Evolutionary conservation across 1,140 invertebrate genomes (phyloP).

Genomic region (Drosophila eugracilis): DNA sequence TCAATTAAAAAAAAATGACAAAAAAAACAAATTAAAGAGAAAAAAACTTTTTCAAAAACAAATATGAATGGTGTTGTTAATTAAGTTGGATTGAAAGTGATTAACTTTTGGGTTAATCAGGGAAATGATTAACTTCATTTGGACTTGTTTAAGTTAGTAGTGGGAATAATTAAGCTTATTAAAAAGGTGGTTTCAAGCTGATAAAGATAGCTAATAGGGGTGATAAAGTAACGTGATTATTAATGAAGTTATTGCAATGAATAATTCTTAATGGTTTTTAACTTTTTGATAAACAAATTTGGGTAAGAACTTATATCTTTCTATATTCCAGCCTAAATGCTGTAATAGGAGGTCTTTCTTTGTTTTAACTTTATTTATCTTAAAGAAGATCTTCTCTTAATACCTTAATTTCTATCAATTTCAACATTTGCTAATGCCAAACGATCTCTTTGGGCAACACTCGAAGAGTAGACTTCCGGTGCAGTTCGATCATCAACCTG

Average conservation of each 20-base stretch:
- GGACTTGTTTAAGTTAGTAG: too few species aligned
- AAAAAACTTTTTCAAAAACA: slow-evolving; percentile 65
- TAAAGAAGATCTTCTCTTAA: slow-evolving; percentile 1
- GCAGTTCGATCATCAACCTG: slow-evolving; percentile 55
- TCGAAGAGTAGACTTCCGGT: slow-evolving; percentile 68
- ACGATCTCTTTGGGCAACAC: slow-evolving; percentile 57
- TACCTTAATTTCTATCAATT: slow-evolving; percentile 18
- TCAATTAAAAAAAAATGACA: slow-evolving; percentile 72
- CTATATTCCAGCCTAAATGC: too few species aligned
- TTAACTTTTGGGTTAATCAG: neutral
- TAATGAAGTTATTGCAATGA: too few species aligned
- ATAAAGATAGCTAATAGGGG: too few species aligned
- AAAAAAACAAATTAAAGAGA: slow-evolving; percentile 56
- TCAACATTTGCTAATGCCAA: slow-evolving; percentile 57
- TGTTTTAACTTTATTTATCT: neutral
- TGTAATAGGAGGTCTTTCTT: too few species aligned
- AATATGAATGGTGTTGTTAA: slow-evolving; percentile 23
- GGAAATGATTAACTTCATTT: neutral
- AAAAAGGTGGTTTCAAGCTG: too few species aligned
- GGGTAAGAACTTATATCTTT: too few species aligned
- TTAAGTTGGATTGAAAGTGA: neutral
- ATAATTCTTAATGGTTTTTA: too few species aligned
- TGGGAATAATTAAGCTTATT: too few species aligned
- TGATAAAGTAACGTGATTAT: too few species aligned
- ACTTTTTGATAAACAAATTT: too few species aligned